Evolutionary conservation across 2,888 invertebrate species (phyloP).

Genomic region (Hypolimnas misippus): DNA sequence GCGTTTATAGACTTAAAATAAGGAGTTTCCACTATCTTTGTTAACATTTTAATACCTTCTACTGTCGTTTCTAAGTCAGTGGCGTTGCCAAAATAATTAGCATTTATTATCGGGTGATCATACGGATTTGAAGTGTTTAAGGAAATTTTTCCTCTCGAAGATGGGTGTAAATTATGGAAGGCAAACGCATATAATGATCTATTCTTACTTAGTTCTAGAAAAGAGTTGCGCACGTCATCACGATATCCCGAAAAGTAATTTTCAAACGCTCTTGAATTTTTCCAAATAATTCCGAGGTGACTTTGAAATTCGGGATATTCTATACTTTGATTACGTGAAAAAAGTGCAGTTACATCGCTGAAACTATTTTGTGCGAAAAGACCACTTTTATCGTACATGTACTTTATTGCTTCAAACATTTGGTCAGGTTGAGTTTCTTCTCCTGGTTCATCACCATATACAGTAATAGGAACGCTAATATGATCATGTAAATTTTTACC

Average conservation of each 20-base stretch:
- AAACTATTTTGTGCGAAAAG: conserved; percentile 72
- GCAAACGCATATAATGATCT: conserved; percentile 58
- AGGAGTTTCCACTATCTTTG: conserved; percentile 52
- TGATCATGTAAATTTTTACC: conserved; percentile 84
- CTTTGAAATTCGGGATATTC: conserved; percentile 60
- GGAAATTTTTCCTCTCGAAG: conserved; percentile 81
- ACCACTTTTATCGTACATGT: conserved; percentile 78
- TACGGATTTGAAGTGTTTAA: conserved; percentile 82
- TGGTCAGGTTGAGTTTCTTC: conserved; percentile 48
- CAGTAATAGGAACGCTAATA: conserved; percentile 60
- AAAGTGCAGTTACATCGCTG: conserved; percentile 78
- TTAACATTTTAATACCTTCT: conserved; percentile 56
- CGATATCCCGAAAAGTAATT: background rate
- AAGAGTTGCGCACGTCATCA: conserved; percentile 17
- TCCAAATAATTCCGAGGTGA: conserved; percentile 46
- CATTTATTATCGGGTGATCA: conserved; percentile 84
- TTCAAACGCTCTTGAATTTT: conserved; percentile 12
- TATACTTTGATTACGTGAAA: conserved; percentile 53
- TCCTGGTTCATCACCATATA: conserved; percentile 58
- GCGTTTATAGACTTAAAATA: conserved; percentile 57
- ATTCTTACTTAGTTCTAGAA: conserved; percentile 51
- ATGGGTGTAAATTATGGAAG: conserved; percentile 72
- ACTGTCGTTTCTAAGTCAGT: conserved; percentile 72
- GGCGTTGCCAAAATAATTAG: conserved; percentile 85
- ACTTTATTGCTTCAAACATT: conserved; percentile 68